phyloP scores from a whole-genome alignment of 92 coral and sea anemone species.

The Phenganax marumi region DNA sequence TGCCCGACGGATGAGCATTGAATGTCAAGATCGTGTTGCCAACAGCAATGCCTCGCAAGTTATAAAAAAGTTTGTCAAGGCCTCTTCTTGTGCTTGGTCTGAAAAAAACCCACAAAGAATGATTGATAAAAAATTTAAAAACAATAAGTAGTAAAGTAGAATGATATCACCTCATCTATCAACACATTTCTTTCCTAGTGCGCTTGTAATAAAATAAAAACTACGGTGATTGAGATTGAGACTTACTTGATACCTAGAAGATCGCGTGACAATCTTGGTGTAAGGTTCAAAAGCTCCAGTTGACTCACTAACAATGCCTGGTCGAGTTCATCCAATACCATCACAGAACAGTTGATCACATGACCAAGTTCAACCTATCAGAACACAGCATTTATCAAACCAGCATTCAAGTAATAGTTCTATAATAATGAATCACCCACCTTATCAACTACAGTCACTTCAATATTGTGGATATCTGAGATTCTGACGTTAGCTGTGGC shows the following conservation, averaged over 20 bases:
- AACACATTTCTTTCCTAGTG: too few relatives aligned
- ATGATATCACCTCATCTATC: not conserved
- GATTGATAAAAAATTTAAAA: not conserved
- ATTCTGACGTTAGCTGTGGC: constrained; percentile 77
- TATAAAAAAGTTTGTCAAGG: constrained; percentile 66
- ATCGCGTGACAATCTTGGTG: constrained; percentile 81
- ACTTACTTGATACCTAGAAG: constrained; percentile 75
- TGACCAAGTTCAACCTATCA: constrained; percentile 81
- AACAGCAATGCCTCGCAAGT: constrained; percentile 79
- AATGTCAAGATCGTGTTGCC: constrained; percentile 89
- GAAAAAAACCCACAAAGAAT: not conserved
- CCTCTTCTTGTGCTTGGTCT: constrained; percentile 27
- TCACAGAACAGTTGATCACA: constrained; percentile 66
- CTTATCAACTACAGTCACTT: constrained; percentile 83
- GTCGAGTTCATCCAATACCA: constrained; percentile 77
- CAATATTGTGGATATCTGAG: constrained; percentile 84
- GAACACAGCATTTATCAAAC: not conserved
- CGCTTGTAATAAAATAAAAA: too few relatives aligned
- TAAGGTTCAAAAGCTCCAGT: constrained; percentile 64
- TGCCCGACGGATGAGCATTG: constrained; percentile 69
- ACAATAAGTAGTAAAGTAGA: not conserved
- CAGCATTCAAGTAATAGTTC: not conserved
- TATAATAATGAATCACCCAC: constrained; percentile 33
- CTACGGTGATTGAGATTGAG: not conserved
- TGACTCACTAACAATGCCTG: constrained; percentile 67